A percentile compares a stretch with the other conserved stretches of the same genome.
Evolutionary conservation across 2,888 invertebrate species (phyloP).

Genomic region (Acronicta aceris): DNA sequence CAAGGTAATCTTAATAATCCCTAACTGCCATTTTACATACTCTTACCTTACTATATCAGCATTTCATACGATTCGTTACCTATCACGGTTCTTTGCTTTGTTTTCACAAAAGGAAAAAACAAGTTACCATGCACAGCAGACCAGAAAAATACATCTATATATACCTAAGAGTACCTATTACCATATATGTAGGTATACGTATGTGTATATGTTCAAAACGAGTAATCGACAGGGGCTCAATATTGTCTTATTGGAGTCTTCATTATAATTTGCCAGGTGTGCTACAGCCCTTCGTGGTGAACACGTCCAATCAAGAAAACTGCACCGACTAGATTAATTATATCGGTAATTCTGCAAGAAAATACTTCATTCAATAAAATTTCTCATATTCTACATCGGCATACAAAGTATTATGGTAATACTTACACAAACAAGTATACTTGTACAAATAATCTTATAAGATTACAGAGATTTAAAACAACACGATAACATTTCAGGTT

Average conservation of each 20-base stretch:
- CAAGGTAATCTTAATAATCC: conserved; percentile 17
- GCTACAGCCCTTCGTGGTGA: conserved; percentile 19
- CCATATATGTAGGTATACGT: conserved; percentile 46
- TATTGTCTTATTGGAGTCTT: conserved; percentile 69
- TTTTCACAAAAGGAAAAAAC: conserved; percentile 45
- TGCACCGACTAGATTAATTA: conserved; percentile 59
- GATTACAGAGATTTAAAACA: conserved; percentile 16
- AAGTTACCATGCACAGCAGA: conserved; percentile 33
- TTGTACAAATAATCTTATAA: too few species aligned
- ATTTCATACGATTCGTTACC: conserved; percentile 45
- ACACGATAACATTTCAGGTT: conserved; percentile 4
- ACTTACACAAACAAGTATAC: conserved; percentile 9
- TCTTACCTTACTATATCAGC: conserved; percentile 32
- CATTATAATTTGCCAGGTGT: conserved; percentile 74
- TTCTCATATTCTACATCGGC: conserved; percentile 8
- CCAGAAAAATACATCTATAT: conserved; percentile 33
- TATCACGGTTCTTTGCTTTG: conserved; percentile 48
- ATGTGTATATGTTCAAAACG: conserved; percentile 50
- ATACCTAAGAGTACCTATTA: conserved; percentile 28
- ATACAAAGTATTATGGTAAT: conserved; percentile 6
- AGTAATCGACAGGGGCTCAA: conserved; percentile 61
- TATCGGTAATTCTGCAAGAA: conserved; percentile 28
- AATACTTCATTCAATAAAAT: conserved; percentile 25
- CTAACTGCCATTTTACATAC: conserved; percentile 22
- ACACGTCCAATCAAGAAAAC: conserved; percentile 55